phyloP scores from a whole-genome alignment of 30 jellyfish, hydroid and myxozoan species.

The Cassiopea xamachana region DNA sequence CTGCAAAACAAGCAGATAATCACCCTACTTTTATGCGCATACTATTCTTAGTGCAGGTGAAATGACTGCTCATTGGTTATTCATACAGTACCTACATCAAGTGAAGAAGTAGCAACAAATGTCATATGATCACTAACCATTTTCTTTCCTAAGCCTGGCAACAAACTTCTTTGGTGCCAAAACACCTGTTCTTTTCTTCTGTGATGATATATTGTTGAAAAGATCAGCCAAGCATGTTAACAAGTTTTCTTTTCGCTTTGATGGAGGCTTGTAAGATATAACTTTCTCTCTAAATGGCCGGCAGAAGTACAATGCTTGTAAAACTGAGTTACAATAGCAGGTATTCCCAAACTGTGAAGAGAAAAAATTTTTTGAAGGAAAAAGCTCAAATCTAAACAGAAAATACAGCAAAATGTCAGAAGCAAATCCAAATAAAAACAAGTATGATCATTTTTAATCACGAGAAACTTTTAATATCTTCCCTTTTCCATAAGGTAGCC shows the following conservation, averaged over 20 bases:
- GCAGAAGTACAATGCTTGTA: constrained; percentile 97
- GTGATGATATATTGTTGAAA: constrained; percentile 93
- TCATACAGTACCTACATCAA: too few relatives aligned
- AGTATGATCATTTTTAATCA: too few relatives aligned
- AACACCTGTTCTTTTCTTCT: constrained; percentile 93
- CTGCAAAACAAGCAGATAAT: too few relatives aligned
- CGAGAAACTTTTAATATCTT: too few relatives aligned
- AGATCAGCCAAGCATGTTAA: constrained; percentile 93
- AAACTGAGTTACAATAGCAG: constrained; percentile 97
- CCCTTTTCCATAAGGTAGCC: too few relatives aligned
- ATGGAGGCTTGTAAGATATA: constrained; percentile 85
- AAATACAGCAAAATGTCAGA: not conserved
- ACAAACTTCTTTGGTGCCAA: constrained; percentile 97
- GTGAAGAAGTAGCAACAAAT: not conserved
- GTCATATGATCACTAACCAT: constrained; percentile 66
- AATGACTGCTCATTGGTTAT: too few relatives aligned
- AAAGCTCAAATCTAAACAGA: not conserved
- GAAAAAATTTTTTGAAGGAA: not conserved
- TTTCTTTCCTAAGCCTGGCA: constrained; percentile 93
- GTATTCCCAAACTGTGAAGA: constrained; percentile 96
- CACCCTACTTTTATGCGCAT: too few relatives aligned
- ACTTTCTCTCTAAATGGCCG: constrained; percentile 99
- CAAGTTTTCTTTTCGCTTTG: constrained; percentile 92
- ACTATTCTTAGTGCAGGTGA: too few relatives aligned
- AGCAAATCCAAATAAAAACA: not conserved